Conservation (phyloP, 1,140 invertebrate species). For the Drosophila grimshawi region DNA sequence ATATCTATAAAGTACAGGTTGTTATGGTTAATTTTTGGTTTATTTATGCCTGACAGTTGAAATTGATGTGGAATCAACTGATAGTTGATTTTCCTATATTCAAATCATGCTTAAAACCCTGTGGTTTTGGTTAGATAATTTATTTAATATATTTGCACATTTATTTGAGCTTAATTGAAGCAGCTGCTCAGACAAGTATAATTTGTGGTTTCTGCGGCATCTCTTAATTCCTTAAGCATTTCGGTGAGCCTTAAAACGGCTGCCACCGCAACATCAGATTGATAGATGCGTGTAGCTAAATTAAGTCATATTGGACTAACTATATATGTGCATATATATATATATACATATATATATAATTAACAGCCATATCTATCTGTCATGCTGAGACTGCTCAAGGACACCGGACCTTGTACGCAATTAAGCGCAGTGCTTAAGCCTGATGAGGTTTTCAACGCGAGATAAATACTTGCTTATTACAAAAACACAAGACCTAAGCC, state of each 20-base stretch:
- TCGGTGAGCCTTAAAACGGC: conserved; percentile 46
- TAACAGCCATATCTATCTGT: neutral
- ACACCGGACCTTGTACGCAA: conserved; percentile 53
- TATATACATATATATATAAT: conserved; percentile 1
- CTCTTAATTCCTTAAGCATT: conserved; percentile 36
- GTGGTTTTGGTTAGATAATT: conserved; percentile 4
- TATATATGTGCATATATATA: neutral
- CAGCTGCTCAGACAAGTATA: conserved; percentile 19
- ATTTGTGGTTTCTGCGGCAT: conserved; percentile 24
- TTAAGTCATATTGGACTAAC: conserved; percentile 58
- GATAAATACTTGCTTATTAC: conserved; percentile 71
- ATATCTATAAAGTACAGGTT: no score
- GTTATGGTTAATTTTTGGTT: no score
- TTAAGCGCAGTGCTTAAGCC: conserved; percentile 73
- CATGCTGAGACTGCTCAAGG: conserved; percentile 23
- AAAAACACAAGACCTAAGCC: conserved; percentile 32
- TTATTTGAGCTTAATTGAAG: neutral
- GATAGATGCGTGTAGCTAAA: conserved; percentile 47
- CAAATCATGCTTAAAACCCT: neutral
- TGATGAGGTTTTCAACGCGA: conserved; percentile 77
- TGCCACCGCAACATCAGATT: conserved; percentile 40
- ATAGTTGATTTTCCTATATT: neutral
- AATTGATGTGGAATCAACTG: neutral
- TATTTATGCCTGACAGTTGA: neutral
- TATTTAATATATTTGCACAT: conserved; percentile 14